A percentile compares a stretch with the other conserved stretches of the same genome.
Evolutionary conservation across 2,888 invertebrate species (phyloP).

Genomic region (Oxystoma pomonae): DNA sequence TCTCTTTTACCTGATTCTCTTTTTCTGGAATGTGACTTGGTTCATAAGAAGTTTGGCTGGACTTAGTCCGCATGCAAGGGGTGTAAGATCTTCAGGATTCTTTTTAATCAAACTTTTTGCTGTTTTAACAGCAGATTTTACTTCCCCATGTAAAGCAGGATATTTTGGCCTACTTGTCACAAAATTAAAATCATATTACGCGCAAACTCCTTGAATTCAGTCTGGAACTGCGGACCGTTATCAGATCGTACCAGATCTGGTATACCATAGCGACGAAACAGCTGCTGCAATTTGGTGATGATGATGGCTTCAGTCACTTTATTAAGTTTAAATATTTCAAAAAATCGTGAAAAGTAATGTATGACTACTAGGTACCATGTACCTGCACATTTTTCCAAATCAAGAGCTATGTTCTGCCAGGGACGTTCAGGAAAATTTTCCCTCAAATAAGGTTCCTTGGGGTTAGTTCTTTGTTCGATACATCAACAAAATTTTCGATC

Average conservation of each 20-base stretch:
- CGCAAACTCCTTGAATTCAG: constrained; percentile 21
- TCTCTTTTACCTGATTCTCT: neutral
- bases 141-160: neutral
- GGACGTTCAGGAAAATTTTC: constrained; percentile 21
- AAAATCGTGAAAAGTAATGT: constrained; percentile 26
- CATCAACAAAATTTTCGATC: constrained; percentile 26
- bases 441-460: constrained; percentile 20
- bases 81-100: neutral
- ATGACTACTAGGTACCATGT: constrained; percentile 16
- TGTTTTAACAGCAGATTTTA: constrained; percentile 1
- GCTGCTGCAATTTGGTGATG: constrained; percentile 22
- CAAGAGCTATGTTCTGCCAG: constrained; percentile 25
- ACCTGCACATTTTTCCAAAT: constrained; percentile 9
- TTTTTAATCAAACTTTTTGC: constrained; percentile 4
- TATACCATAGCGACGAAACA: constrained; percentile 29
- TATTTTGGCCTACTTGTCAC: neutral
- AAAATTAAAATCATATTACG: neutral
- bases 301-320: constrained; percentile 16
- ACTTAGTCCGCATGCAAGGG: neutral
- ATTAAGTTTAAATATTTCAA: constrained; percentile 20
- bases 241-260: constrained; percentile 29
- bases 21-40: neutral
- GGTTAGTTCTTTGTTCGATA: constrained; percentile 18
- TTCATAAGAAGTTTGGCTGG: constrained; percentile 1
- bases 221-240: constrained; percentile 29